phyloP scores from a whole-genome alignment of 2,888 invertebrate genomes.

The Schizotus pectinicornis region DNA sequence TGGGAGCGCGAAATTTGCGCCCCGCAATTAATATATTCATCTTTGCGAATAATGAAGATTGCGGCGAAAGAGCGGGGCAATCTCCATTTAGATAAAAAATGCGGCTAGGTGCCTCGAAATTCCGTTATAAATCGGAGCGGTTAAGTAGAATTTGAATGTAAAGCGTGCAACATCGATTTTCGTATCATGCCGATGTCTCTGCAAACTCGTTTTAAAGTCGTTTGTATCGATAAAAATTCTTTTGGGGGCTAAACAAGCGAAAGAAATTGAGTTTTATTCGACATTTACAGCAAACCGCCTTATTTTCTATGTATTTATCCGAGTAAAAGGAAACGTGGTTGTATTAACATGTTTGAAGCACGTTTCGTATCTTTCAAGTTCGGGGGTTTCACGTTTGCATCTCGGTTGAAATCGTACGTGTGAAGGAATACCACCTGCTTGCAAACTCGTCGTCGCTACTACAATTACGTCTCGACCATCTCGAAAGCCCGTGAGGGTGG shows the following conservation, averaged over 20 bases:
- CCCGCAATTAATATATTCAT: too few species aligned
- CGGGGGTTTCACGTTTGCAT: constrained; percentile 2
- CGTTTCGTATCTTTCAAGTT: too few species aligned
- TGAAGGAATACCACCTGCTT: constrained; percentile 4
- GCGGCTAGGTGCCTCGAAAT: constrained; percentile 3
- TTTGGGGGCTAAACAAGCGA: constrained; percentile 22
- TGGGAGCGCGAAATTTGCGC: too few species aligned
- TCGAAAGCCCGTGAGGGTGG: too few species aligned
- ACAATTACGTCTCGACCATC: too few species aligned
- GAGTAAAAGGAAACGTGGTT: neutral
- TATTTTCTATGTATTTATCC: neutral
- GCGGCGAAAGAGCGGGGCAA: too few species aligned
- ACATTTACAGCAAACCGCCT: constrained; percentile 10
- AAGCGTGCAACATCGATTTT: constrained; percentile 23
- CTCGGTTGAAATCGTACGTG: neutral
- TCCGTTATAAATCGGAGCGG: constrained; percentile 17
- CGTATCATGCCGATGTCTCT: constrained; percentile 21
- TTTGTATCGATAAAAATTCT: constrained; percentile 26
- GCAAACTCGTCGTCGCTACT: too few species aligned
- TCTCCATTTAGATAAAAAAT: too few species aligned
- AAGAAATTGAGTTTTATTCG: constrained; percentile 16
- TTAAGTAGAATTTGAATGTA: constrained; percentile 21
- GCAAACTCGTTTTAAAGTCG: constrained; percentile 22
- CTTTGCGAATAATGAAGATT: too few species aligned
- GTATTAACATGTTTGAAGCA: constrained; percentile 5